Evolutionary conservation across 2,797 vertebrate genomes (phyloP).

Genomic region (Helarctos malayanus): DNA sequence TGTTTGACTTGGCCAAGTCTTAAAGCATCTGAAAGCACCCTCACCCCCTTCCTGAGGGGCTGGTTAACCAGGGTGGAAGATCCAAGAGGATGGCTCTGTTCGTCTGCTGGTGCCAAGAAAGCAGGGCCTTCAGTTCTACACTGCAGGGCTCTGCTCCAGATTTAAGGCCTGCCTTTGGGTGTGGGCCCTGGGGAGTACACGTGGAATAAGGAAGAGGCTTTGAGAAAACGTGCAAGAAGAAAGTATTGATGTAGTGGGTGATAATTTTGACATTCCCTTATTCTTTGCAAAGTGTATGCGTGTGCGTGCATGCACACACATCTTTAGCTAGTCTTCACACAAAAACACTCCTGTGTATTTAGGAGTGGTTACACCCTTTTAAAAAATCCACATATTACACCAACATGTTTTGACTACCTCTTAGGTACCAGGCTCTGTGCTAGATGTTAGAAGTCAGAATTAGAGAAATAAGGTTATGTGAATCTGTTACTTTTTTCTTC

Average conservation of each 20-base stretch:
- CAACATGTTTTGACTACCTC: background rate
- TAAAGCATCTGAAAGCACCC: background rate
- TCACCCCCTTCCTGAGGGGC: background rate
- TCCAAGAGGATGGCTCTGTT: background rate
- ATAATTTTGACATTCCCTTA: background rate
- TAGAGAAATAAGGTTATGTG: background rate
- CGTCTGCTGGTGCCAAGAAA: background rate
- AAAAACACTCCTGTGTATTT: background rate
- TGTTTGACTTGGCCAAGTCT: background rate
- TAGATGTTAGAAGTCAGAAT: conserved; percentile 17
- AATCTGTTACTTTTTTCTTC: background rate
- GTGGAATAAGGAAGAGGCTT: background rate
- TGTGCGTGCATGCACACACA: accelerated
- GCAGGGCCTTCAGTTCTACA: background rate
- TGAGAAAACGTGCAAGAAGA: background rate
- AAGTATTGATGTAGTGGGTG: background rate
- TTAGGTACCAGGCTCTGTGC: background rate
- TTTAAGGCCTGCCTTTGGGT: background rate
- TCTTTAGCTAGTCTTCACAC: background rate
- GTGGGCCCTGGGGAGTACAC: background rate
- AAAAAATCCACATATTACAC: background rate
- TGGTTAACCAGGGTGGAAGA: background rate
- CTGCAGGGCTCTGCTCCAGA: background rate
- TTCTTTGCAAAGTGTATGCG: background rate
- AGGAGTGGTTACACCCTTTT: background rate